Percentiles rank a stretch among this genome's conserved stretches.
Evolutionary conservation across 2,113 vertebrate species (phyloP).

Genomic region (Oreochromis aureus): DNA sequence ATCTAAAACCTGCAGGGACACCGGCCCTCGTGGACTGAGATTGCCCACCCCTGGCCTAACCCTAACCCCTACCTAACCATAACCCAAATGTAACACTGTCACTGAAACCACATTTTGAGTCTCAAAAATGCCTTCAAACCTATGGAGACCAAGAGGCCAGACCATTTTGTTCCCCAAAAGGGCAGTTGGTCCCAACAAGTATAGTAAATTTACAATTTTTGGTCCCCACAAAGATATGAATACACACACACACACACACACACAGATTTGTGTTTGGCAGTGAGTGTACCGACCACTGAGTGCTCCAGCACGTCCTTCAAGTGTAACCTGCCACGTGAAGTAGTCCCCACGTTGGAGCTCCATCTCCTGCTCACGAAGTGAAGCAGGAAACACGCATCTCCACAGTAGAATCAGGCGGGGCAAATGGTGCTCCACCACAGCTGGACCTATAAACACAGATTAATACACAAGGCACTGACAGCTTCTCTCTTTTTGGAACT

Average conservation of each 20-base stretch:
- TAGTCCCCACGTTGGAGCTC: constrained; percentile 87
- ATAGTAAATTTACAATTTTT: too few relatives aligned
- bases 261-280: background rate
- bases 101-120: background rate
- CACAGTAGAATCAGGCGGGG: constrained; percentile 82
- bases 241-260: too few relatives aligned
- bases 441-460: constrained; percentile 74
- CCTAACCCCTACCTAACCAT: background rate
- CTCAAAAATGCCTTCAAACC: background rate
- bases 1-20: too few relatives aligned
- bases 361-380: constrained; percentile 83
- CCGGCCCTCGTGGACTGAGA: too few relatives aligned
- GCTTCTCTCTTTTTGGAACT: background rate
- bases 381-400: constrained; percentile 86
- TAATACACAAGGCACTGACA: background rate
- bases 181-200: too few relatives aligned
- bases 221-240: too few relatives aligned
- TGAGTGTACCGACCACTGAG: constrained; percentile 78
- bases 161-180: too few relatives aligned
- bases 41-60: background rate
- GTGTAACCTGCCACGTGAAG: constrained; percentile 93
- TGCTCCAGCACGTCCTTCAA: constrained; percentile 90
- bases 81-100: background rate
- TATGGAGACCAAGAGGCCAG: background rate
- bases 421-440: constrained; percentile 82